Evolutionary conservation across 2,113 vertebrate genomes (phyloP).

Genomic region (Ammodytes marinus): DNA sequence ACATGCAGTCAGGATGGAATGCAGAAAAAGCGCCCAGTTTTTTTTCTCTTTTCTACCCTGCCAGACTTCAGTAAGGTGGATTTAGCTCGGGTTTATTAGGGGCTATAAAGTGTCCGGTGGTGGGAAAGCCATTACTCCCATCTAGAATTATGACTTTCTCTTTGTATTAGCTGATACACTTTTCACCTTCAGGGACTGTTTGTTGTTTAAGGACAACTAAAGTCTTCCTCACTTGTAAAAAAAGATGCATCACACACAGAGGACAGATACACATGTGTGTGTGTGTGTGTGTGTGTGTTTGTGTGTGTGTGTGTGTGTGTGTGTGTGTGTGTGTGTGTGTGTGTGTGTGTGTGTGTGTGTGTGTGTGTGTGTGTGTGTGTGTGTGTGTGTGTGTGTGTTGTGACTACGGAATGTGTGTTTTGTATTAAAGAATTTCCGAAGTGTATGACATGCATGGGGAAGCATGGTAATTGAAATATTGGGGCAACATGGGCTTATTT

Average conservation of each 20-base stretch:
- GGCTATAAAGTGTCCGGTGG: constrained; percentile 75
- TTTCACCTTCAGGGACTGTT: constrained; percentile 32
- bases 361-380: too few relatives aligned
- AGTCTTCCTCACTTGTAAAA: constrained; percentile 20
- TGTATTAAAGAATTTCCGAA: constrained; percentile 4
- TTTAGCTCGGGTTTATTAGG: constrained; percentile 79
- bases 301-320: too few relatives aligned
- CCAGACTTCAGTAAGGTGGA: constrained; percentile 76
- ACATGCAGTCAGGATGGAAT: constrained; percentile 78
- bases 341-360: not conserved
- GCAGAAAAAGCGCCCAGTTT: constrained; percentile 53
- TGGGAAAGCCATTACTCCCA: constrained; percentile 76
- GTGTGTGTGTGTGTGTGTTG: too few relatives aligned
- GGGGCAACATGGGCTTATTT: constrained; percentile 30
- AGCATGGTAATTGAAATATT: constrained; percentile 38
- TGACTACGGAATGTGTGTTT: constrained; percentile 7
- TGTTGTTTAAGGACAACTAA: not conserved
- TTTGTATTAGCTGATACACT: constrained; percentile 33
- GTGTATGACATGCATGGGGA: constrained; percentile 32
- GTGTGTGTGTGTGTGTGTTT: not conserved
- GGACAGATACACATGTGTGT: not conserved
- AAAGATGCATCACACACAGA: constrained; percentile 17
- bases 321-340: too few relatives aligned
- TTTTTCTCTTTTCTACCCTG: constrained; percentile 57
- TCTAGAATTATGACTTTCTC: constrained; percentile 42